Base-by-base conservation (phyloP, 2,113 vertebrate genomes). In the Corynorhinus townsendii region DNA sequence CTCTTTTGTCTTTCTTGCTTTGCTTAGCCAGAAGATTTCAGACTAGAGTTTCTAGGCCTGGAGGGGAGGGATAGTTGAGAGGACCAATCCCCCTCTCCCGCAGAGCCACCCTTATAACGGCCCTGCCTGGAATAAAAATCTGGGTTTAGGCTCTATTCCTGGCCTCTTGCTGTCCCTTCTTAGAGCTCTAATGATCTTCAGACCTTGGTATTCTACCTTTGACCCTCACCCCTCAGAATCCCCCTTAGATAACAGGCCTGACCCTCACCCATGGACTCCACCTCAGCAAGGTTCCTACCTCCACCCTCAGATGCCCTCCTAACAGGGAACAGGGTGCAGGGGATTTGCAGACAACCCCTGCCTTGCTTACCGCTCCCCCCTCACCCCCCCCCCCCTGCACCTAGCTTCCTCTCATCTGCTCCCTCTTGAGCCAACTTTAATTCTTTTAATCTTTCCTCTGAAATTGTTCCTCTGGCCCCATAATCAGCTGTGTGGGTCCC, bases 381-480 rank as follows among this genome's bases (percentile, higher is more conserved):
- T 10, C 11, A 0, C 59, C 24, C 56, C 17, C 17, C 17, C 35
- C 24, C 38, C 79, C 80, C 77, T 77, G 68, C 59, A 95, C 72
- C 86, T 16, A 19, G 49, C 33, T 83, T 76, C 33, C 86, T 95
- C 72, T 85, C 10, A 7, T 52, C 38, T 35, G 72, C 76, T 92
- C 93, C 54, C 82, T 80, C 49, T 75, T n/a, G 72, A 83, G 33
- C 77, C 19, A 49, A 76, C 73, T 96, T 94, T 87, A 90, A 93
- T 95, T 93, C 95, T 97, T 92, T 93, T 95, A 43, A 96, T 95
- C 95, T 89, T 92, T 80, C 79, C 72, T 54, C 73, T 90, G 89
- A 88, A 94, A 94, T 96, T 19, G 9, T 64, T 97, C 43, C 69
- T 95, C 64, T 93, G 90, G 87, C 88, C 93, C 77, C 20, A 4